Base-by-base conservation (phyloP, 1,140 invertebrate species). In the Musca domestica region DNA sequence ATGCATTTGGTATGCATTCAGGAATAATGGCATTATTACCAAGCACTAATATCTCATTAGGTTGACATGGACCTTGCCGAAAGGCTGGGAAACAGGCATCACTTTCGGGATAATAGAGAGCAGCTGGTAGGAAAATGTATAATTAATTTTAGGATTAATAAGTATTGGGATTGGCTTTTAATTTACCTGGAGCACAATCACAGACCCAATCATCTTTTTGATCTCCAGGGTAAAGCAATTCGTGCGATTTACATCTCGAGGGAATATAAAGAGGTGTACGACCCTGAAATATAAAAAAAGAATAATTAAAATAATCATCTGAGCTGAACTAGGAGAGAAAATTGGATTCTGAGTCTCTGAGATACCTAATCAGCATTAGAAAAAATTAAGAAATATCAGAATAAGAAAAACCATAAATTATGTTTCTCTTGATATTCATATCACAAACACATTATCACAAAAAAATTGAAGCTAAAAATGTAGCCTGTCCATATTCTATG, bases 201-300 rank as follows among this genome's bases (percentile, higher is more conserved):
- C 89, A 91, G 22, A 89, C 85, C 86, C 87, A 88, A 70, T 87
- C 84, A 51, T 85, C 84, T 66, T 78, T 80, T 65, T 86, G 85
- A 71, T 87, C 84, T 1, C 88, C 87, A 0, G 87, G 87, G 75
- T 89, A 90, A 2, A 85, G 83, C 10, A 88, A 72, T 79, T 90
- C 88, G 71, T 88, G 86, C 54, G 84, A 78, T 12, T 85, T 82
- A 74, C 89, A 91, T 69, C 74, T 80, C 0, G 82, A 80, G 14
- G 87, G 87, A 46, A 84, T 78, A 64, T 81, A 86, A 6, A 89
- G 73, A 14, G 88, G 88, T 56, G 80, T 76, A 12, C 86, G 82
- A 67, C 85, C 83, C 86, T 88, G 73, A 72, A 71, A 75, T 56
- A 54, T 70, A 48, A 9, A 63, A 25, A 66, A 20, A 61, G 15